Evolutionary conservation across 2,888 invertebrate genomes (phyloP), one percentile per base, ranked within the genome.

Genomic region (Cephonodes hylas): DNA sequence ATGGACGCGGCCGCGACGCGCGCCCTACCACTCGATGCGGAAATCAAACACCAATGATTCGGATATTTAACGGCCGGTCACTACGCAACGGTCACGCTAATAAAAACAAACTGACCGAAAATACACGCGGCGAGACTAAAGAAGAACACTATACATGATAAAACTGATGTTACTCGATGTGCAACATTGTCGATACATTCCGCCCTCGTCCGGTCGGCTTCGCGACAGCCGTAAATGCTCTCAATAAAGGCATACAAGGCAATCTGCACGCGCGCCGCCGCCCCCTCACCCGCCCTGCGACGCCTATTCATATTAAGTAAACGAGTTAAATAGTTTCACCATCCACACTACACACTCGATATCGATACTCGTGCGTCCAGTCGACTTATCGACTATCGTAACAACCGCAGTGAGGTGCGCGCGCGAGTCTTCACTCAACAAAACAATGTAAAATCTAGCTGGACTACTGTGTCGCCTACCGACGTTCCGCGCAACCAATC

Each of bases 391-490:
- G 38, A 38, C 38, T 38, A 53, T 27, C 4, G 8, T n/a, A 48
- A 25, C n/a, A 25, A 48, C 48, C 25, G 15, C 3, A 53, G 53
- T 31, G 18, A 27, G 27, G 18, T 10, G 31, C 53, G 25, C 42
- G 18, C 53, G 60, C 42, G 25, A 34, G 8, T 60, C 34, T 3
- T 44, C 27, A 25, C 23, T 18, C 20, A 10, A 20, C 18, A 48
- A 48, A 31, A 60, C 38, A 42, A 25, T 18, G 20, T 57, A 22
- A 25, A 13, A 48, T 23, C 81, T 86, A 86, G 84, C 84, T 76
- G 78, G 77, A 79, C 80, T 83, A 83, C 73, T 76, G 67, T 71
- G 77, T 74, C 78, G 76, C 76, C 74, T 70, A 63, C 68, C 70
- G 71, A 65, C 67, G 69, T 72, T 66, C 64, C 63, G 61, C 63